Evolutionary conservation across 2,113 vertebrate species (phyloP), one percentile per base, ranked within the genome.

Genomic region (Oncorhynchus masou): DNA sequence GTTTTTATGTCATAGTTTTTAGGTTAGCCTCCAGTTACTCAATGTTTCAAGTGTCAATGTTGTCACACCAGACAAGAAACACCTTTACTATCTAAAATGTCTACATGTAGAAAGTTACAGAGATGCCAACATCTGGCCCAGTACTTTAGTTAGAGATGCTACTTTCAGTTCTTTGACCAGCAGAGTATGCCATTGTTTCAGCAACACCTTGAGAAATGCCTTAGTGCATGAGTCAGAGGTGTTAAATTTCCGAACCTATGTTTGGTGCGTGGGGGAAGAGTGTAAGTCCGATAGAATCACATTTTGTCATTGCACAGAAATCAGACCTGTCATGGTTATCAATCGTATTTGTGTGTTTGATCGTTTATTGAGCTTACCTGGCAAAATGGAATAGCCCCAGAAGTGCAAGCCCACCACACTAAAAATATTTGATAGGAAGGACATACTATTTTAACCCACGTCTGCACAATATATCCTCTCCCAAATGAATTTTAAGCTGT

Each of bases 121-220:
- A 83, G 81, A 71, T 78, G 81, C 57, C 71, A 79, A 85, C 84
- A 78, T 77, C 83, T 84, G 78, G 45, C 12, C 22, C 12, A 62
- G 59, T 60, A 5, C 19, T n/a, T 60, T 60, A n/a, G 39, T 22
- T n/a, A 4, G 59, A 22, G 7, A 62, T 62, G 5, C n/a, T 22
- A 11, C 16, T 62, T 22, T 22, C 71, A 57, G 57, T n/a, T 59
- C 39, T 22, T 48, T 65, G 24, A 54, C 71, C 81, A 71, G 24
- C 60, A 85, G 84, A 81, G 78, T 76, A 78, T 75, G 76, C 70
- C 72, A 39, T 71, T 31, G 19, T 62, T 29, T 68, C 67, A 39
- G 19, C 59, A 39, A 20, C 13, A 39, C 19, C 20, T 19, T 68
- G n/a, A 62, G 59, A 22, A 22, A 22, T 24, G 13, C 59, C 59